phyloP scores from a whole-genome alignment of 2,797 vertebrate species.

The Sciurus carolinensis region DNA sequence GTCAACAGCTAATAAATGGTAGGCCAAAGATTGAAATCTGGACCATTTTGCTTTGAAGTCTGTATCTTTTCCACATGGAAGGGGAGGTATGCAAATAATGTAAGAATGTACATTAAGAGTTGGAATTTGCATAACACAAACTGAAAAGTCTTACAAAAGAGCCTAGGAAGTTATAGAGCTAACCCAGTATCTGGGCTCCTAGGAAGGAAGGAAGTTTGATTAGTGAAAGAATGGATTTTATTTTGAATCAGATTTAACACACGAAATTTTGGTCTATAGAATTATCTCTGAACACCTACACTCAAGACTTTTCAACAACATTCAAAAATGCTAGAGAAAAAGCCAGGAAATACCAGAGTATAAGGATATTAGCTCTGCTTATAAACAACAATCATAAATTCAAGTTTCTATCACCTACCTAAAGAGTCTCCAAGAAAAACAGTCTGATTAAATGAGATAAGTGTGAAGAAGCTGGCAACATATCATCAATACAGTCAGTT shows the following conservation, averaged over 20 bases:
- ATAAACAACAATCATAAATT: conserved; percentile 59
- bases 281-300: neutral
- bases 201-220: neutral
- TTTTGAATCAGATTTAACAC: conserved; percentile 55
- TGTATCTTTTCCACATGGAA: neutral
- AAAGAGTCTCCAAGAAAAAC: conserved; percentile 69
- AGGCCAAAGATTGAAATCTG: neutral
- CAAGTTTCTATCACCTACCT: conserved; percentile 58
- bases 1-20: conserved; percentile 34
- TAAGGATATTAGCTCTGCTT: conserved; percentile 59
- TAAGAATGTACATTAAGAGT: neutral
- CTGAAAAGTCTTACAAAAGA: conserved; percentile 45
- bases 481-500: conserved; percentile 20
- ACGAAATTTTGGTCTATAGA: conserved; percentile 12
- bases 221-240: neutral
- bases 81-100: neutral
- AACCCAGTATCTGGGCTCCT: neutral
- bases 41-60: conserved; percentile 1
- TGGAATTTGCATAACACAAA: conserved; percentile 11
- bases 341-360: conserved; percentile 28
- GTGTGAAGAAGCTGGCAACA: conserved; percentile 57
- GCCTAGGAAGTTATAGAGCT: neutral
- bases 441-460: conserved; percentile 73
- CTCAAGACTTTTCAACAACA: conserved; percentile 33
- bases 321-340: conserved; percentile 35